phyloP scores from a whole-genome alignment of 2,113 vertebrate species.

The Rissa tridactyla region DNA sequence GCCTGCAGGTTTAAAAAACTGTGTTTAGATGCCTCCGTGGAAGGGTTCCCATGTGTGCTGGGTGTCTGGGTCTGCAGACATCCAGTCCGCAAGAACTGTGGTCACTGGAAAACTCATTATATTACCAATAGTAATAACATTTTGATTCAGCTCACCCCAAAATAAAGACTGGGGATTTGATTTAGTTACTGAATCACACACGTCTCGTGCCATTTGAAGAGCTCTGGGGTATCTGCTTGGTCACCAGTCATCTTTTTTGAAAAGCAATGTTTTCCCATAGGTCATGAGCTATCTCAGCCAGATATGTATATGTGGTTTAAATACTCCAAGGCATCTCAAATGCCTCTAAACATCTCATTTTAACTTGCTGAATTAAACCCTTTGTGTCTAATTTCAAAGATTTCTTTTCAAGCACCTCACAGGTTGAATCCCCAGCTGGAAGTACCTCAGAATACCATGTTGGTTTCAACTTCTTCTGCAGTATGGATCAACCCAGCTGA shows the following conservation, averaged over 20 bases:
- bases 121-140: not conserved
- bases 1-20: not conserved
- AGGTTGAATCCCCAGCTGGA: not conserved
- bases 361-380: not conserved
- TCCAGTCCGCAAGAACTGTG: no score
- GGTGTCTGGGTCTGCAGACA: not conserved
- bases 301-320: not conserved
- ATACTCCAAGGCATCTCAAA: not conserved
- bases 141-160: not conserved
- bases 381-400: not conserved
- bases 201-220: not conserved
- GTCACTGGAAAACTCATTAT: not conserved
- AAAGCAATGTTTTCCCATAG: not conserved
- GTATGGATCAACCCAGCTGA: not conserved
- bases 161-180: not conserved
- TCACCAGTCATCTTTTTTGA: not conserved
- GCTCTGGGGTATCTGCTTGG: not conserved
- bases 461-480: not conserved
- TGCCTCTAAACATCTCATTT: not conserved
- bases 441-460: not conserved
- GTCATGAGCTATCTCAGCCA: not conserved
- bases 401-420: not conserved
- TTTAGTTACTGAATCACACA: not conserved
- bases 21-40: not conserved
- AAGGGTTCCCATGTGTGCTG: not conserved